A percentile compares a stretch with the other conserved stretches of the same genome.
phyloP scores from a whole-genome alignment of 1,140 invertebrate genomes.

The Ericerus pela region DNA sequence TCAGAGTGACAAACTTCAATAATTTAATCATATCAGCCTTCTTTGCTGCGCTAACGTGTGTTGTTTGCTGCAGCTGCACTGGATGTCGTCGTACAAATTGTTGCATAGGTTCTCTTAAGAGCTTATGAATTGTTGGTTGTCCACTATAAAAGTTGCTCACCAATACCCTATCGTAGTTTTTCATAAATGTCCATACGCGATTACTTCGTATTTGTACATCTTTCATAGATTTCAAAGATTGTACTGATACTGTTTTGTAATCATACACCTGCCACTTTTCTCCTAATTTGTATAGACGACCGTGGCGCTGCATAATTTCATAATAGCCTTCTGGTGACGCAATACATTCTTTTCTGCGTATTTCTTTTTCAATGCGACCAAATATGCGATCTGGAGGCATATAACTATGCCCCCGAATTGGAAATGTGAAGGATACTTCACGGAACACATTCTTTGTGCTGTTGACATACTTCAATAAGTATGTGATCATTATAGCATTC shows the following conservation, averaged over 20 bases:
- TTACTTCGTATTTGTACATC: not conserved
- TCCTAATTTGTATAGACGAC: constrained; percentile 8
- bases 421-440: constrained; percentile 23
- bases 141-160: not conserved
- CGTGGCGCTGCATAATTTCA: constrained; percentile 16
- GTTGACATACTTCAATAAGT: not conserved
- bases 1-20: not conserved
- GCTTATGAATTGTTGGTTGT: not conserved
- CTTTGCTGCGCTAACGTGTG: not conserved
- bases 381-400: constrained; percentile 26
- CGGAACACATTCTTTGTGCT: constrained; percentile 10
- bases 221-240: not conserved
- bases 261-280: constrained; percentile 16
- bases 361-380: constrained; percentile 24
- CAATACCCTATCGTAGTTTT: not conserved
- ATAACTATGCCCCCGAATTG: constrained; percentile 26
- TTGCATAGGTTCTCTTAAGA: constrained; percentile 4
- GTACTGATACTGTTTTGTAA: constrained; percentile 11
- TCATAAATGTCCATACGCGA: not conserved
- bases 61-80: not conserved
- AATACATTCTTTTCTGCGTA: constrained; percentile 23
- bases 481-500: not conserved
- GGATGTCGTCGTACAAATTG: not conserved
- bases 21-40: constrained; percentile 11
- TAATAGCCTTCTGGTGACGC: constrained; percentile 15